Conservation (phyloP, 1,140 invertebrate species). For the Carcinoscorpius rotundicauda region DNA sequence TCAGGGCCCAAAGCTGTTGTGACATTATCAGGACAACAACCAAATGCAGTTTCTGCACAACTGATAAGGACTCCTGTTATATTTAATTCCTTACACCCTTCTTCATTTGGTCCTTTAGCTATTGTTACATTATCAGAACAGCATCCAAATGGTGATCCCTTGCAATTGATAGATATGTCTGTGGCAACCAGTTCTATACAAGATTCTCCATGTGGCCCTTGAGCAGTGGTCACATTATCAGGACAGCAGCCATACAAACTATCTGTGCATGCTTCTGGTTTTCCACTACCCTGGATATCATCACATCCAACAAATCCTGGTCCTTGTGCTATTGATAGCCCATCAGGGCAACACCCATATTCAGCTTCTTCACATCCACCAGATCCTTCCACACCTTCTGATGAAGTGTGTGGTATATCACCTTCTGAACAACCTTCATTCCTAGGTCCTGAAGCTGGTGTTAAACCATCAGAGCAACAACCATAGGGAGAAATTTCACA, state of each 20-base stretch:
- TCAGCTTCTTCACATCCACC: conserved; percentile 29
- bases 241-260: conserved; percentile 74
- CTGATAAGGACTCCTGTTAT: conserved; percentile 30
- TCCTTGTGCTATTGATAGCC: conserved; percentile 34
- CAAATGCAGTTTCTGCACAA: conserved; percentile 35
- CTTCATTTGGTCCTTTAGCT: conserved; percentile 33
- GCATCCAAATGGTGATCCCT: conserved; percentile 53
- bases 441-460: conserved; percentile 29
- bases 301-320: conserved; percentile 52
- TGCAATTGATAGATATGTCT: conserved; percentile 41
- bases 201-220: conserved; percentile 60
- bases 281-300: conserved; percentile 26
- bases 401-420: conserved; percentile 29
- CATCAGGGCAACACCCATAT: conserved; percentile 51
- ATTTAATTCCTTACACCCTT: conserved; percentile 30
- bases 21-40: conserved; percentile 49
- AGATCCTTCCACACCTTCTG: conserved; percentile 26
- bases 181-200: conserved; percentile 57
- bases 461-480: conserved; percentile 60
- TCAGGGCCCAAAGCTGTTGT: conserved; percentile 31
- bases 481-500: conserved; percentile 42
- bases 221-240: conserved; percentile 62
- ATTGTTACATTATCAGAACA: conserved; percentile 72
- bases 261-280: conserved; percentile 25
- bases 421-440: conserved; percentile 31